Conservation (phyloP, 1,140 invertebrate species). For the Brachionus koreanus region DNA sequence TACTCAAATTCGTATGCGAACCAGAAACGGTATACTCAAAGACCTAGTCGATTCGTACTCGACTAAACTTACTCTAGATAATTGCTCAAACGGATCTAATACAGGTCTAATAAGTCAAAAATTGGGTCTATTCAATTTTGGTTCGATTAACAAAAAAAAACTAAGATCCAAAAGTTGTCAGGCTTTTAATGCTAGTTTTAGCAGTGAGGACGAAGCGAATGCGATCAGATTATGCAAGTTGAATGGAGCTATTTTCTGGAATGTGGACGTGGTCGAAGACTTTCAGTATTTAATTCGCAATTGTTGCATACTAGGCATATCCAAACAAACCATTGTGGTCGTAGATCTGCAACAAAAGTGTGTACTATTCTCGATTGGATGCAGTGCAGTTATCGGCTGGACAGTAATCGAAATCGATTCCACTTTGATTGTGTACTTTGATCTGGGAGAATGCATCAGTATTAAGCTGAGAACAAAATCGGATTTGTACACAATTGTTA, state of each 20-base stretch:
- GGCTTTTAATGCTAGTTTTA: constrained; percentile 37
- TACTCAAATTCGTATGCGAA: constrained; percentile 90
- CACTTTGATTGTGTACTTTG: constrained; percentile 48
- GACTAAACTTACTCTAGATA: constrained; percentile 74
- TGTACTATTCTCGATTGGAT: constrained; percentile 79
- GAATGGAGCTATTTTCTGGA: constrained; percentile 21
- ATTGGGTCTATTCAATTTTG: constrained; percentile 25
- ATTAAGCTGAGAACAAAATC: constrained; percentile 57
- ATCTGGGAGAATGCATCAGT: constrained; percentile 23
- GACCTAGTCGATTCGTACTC: constrained; percentile 78
- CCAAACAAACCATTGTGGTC: constrained; percentile 77
- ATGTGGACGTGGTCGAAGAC: constrained; percentile 55
- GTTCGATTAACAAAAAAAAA: constrained; percentile 29
- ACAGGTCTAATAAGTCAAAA: background rate
- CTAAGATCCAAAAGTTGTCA: constrained; percentile 29
- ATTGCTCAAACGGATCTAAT: constrained; percentile 64
- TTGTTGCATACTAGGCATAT: constrained; percentile 80
- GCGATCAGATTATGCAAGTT: background rate
- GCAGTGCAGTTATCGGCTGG: constrained; percentile 77
- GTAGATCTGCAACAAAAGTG: constrained; percentile 75
- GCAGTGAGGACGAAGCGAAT: background rate
- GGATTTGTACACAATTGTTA: constrained; percentile 73
- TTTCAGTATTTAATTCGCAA: constrained; percentile 66
- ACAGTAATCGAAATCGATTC: constrained; percentile 66
- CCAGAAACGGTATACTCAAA: constrained; percentile 89